Conservation (phyloP, 92 coral and sea anemone genomes). For the Chrysogorgia sp. region DNA sequence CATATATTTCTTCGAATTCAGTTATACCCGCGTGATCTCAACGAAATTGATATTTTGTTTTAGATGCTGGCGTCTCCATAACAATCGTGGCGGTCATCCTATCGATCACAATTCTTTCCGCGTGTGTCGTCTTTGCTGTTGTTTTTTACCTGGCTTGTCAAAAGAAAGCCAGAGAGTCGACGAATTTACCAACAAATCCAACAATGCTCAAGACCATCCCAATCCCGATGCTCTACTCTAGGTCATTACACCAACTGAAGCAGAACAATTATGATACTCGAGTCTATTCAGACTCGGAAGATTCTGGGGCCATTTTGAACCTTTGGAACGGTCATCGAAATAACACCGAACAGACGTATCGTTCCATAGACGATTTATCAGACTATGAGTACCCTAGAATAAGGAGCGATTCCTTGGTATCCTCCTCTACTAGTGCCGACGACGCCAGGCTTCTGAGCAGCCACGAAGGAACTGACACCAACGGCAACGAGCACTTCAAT, state of each 20-base stretch:
- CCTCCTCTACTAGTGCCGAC: constrained; percentile 24
- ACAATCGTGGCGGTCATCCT: constrained; percentile 2
- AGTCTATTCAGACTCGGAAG: constrained; percentile 26
- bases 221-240: background rate
- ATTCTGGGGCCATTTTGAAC: background rate
- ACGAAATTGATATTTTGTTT: background rate
- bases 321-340: constrained; percentile 7
- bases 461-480: constrained; percentile 6
- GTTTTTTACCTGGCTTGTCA: constrained; percentile 6
- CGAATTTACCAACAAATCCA: background rate
- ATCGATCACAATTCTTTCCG: background rate
- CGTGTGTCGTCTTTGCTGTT: constrained; percentile 7
- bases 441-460: constrained; percentile 21
- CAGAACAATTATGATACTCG: background rate
- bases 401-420: constrained; percentile 5
- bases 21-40: background rate
- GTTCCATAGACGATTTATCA: constrained; percentile 13
- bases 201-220: constrained; percentile 4
- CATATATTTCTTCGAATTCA: background rate
- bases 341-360: background rate
- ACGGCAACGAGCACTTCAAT: background rate
- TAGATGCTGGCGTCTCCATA: background rate
- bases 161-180: background rate
- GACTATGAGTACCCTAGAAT: constrained; percentile 2
- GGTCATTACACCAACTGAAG: constrained; percentile 6